phyloP scores from a whole-genome alignment of 2,888 invertebrate species.

The Digitonthophagus gazella region DNA sequence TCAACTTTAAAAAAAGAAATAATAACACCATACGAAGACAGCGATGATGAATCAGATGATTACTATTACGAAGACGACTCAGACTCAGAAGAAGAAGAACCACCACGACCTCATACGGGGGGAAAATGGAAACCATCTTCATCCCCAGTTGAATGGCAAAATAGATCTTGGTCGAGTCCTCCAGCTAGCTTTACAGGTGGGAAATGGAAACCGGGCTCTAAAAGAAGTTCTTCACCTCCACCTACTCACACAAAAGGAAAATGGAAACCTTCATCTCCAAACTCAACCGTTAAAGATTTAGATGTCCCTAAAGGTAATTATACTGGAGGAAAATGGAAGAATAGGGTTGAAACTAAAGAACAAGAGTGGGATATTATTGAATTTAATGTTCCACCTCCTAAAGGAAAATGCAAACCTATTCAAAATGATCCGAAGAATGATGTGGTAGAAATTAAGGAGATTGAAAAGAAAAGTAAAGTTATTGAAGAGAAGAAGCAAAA shows the following conservation, averaged over 20 bases:
- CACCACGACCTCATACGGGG: conserved; percentile 60
- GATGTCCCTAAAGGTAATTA: conserved; percentile 50
- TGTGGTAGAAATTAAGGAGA: neutral
- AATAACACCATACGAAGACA: conserved; percentile 41
- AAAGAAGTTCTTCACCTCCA: conserved; percentile 32
- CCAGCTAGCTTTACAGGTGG: conserved; percentile 60
- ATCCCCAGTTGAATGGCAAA: conserved; percentile 46
- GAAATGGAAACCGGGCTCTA: conserved; percentile 59
- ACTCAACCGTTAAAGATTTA: conserved; percentile 19
- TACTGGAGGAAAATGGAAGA: conserved; percentile 66
- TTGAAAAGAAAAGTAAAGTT: conserved; percentile 51
- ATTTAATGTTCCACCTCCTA: conserved; percentile 53
- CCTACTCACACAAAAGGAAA: conserved; percentile 51
- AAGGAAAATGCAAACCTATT: conserved; percentile 66
- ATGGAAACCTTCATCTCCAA: conserved; percentile 56
- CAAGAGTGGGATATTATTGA: conserved; percentile 43
- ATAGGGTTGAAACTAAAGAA: conserved; percentile 42
- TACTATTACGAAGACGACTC: conserved; percentile 54
- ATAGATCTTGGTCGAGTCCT: conserved; percentile 58
- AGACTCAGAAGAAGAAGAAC: conserved; percentile 47
- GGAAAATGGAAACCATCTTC: conserved; percentile 73
- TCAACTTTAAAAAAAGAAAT: conserved; percentile 45
- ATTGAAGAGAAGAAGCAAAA: conserved; percentile 39
- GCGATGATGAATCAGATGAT: conserved; percentile 48
- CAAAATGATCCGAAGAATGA: conserved; percentile 41